Percentiles rank a stretch among this genome's conserved stretches.
Conservation (phyloP, 1,140 invertebrate species). For the Tetramorium parvispinum region DNA sequence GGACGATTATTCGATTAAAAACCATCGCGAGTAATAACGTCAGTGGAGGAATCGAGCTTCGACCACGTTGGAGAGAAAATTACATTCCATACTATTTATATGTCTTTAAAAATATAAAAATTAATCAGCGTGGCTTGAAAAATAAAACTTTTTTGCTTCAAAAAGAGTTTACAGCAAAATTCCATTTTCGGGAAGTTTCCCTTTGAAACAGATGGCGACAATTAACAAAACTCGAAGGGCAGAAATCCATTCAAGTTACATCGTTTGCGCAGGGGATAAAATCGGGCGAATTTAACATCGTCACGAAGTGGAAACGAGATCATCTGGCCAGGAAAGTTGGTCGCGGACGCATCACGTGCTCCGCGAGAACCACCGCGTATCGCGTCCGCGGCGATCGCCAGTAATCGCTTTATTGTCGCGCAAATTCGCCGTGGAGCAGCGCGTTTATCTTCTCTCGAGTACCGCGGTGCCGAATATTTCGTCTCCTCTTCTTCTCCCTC, state of each 20-base stretch:
- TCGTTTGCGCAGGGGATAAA: not conserved
- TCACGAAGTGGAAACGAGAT: slow-evolving; percentile 5
- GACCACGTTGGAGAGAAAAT: not conserved
- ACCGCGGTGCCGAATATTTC: slow-evolving; percentile 26
- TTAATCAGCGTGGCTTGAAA: not conserved
- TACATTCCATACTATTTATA: not conserved
- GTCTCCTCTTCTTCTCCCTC: not conserved
- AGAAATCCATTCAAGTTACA: not conserved
- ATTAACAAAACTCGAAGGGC: not conserved
- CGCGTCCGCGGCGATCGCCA: not conserved
- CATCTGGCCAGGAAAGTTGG: not conserved
- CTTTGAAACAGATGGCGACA: not conserved
- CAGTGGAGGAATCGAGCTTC: not conserved
- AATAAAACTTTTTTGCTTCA: not conserved
- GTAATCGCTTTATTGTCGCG: slow-evolving; percentile 54
- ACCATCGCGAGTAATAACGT: not conserved
- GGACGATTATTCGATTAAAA: not conserved
- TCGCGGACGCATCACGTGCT: not conserved
- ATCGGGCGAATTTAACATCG: not conserved
- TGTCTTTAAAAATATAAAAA: not conserved
- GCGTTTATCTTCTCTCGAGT: slow-evolving; percentile 43
- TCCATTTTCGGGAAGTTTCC: not conserved
- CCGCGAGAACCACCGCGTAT: not conserved
- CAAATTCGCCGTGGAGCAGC: slow-evolving; percentile 33
- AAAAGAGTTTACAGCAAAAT: not conserved